Base-by-base conservation (phyloP, 2,113 vertebrate genomes). In the Sphaerodactylus townsendi region DNA sequence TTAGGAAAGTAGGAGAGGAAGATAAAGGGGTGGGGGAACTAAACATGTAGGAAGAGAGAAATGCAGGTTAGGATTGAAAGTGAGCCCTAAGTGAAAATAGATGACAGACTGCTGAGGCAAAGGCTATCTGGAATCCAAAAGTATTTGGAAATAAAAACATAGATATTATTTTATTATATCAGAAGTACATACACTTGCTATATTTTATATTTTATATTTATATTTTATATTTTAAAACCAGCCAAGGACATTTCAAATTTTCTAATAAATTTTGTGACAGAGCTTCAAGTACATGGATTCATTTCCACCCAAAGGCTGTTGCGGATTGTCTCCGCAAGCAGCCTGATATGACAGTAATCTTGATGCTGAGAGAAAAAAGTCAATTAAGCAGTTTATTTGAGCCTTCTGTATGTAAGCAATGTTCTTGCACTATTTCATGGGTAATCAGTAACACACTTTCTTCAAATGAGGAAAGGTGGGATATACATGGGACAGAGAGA, bases 91-190 rank as follows among this genome's bases (percentile, higher is more conserved):
- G n/a, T 25, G 1, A 0, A 28, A 64, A 4, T 3, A 89, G 87
- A 9, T 35, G 59, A 10, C 21, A 56, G 39, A 48, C 35, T 81
- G 79, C 81, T 76, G 81, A 56, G 9, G n/a, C 13, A 59, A 84
- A 68, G 10, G n/a, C 79, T 70, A 33, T 21, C 1, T n/a, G n/a
- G 39, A 83, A 77, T 69, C 41, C 74, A 73, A 82, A 44, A 37
- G 13, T 39, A 68, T 73, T 56, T 70, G 37, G 30, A 75, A 10
- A 81, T 1, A 85, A 10, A 0, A 0, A 28, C 85, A 11, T 0
- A 0, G 21, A 0, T 77, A 2, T 23, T 72, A 71, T 53, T 56
- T 2, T 86, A 78, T 41, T 83, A 4, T 25, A 77, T 83, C 59
- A 35, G 48, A 75, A 35, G 2, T 13, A 5, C 0, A 4, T 23